These are phyloP conservation scores for Stenichneumon culpator DNA, from an alignment of 2,888 invertebrate species.

Conservation along the genomic window DNA sequence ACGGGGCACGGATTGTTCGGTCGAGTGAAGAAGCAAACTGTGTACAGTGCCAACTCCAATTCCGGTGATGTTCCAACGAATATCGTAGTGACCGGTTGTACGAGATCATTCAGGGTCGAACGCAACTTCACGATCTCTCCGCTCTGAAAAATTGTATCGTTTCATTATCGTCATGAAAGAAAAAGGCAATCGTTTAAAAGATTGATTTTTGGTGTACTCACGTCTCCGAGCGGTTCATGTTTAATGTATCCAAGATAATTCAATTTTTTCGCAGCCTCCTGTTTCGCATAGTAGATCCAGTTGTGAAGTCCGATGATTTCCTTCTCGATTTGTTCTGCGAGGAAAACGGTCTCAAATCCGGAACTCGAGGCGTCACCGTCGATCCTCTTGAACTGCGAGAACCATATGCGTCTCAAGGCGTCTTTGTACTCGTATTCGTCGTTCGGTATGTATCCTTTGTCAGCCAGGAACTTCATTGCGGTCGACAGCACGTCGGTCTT, in stretches of 20 bases:
- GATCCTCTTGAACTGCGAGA: constrained; percentile 93
- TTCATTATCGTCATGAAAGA: neutral
- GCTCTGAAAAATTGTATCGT: constrained; percentile 87
- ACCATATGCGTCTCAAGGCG: constrained; percentile 91
- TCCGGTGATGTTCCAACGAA: constrained; percentile 96
- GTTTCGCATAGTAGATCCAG: constrained; percentile 94
- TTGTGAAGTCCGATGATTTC: constrained; percentile 93
- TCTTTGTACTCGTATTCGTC: constrained; percentile 88
- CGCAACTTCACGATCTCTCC: constrained; percentile 91
- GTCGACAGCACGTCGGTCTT: constrained; percentile 91
- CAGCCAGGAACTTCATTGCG: constrained; percentile 89
- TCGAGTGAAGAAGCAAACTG: constrained; percentile 93
- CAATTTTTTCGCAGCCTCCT: constrained; percentile 90
- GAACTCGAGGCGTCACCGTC: constrained; percentile 93
- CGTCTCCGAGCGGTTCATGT: constrained; percentile 89
- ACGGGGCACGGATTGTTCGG: constrained; percentile 92
- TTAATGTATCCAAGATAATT: constrained; percentile 95
- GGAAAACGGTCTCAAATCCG: constrained; percentile 96
- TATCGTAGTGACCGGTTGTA: constrained; percentile 92
- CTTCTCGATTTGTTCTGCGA: constrained; percentile 92
- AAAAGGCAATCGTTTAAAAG: too few relatives aligned
- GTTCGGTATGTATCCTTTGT: constrained; percentile 86
- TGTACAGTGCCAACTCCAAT: constrained; percentile 95
- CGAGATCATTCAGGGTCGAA: constrained; percentile 89
- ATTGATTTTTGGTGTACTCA: constrained; percentile 84